Base-by-base conservation (phyloP, 2,888 invertebrate species). In the Nemoura dubitans region DNA sequence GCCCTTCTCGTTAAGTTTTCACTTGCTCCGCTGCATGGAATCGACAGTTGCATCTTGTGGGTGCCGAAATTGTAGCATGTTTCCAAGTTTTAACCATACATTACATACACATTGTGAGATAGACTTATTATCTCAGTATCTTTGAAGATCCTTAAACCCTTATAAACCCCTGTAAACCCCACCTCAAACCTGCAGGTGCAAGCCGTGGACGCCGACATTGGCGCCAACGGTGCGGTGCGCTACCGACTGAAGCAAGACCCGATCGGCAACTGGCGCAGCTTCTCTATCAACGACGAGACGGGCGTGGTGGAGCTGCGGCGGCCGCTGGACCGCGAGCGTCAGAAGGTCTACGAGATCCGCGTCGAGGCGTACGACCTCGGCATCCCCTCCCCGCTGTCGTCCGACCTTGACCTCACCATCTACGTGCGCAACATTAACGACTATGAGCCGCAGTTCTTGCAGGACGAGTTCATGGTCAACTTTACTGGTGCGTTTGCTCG, bases 361-460 rank as follows among this genome's bases (percentile, higher is more conserved):
- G 95, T 98, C 81, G 97, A 98, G 92, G 98, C 98, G 0, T 97
- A 96, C 90, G 98, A 98, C 92, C 93, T 97, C 86, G 98, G 98
- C 0, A 92, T 95, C 0, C 98, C 98, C 0, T 97, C 97, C 0
- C 95, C 97, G 0, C 92, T 98, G 1, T 97, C 97, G 89, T 95
- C 97, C 0, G 98, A 97, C 91, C 92, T 98, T 78, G 98, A 98
- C 91, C 91, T 98, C 0, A 96, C 96, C 2, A 95, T 98, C 88
- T 97, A 97, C 90, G 96, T 98, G 0, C 95, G 96, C 87, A 97
- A 97, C 91, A 95, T 98, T 0, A 97, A 98, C 91, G 97, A 96
- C 90, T 97, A 96, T 91, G 95, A 97, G 87, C 98, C 98, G 0
- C 95, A 97, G 89, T 98, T 98, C 91, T 92, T 96, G 36, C 93